Percentiles rank a stretch among this genome's conserved stretches.
These are phyloP conservation scores for Scolopax mira DNA, from an alignment of 2,113 vertebrate genomes.

Conservation along the genomic window DNA sequence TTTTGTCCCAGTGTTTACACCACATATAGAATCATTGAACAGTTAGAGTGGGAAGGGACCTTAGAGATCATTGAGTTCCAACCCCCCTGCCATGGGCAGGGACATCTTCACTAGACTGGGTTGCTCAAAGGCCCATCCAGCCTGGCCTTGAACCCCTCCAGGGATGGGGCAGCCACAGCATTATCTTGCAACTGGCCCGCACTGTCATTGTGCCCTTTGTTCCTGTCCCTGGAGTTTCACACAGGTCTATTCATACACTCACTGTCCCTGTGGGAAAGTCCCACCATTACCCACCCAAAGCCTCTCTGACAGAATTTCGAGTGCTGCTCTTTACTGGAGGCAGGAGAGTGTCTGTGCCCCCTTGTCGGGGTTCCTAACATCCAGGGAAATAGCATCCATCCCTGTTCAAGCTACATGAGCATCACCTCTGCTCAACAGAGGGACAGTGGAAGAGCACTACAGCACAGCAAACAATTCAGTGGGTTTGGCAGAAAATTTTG, in stretches of 20 bases:
- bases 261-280: not conserved
- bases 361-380: not conserved
- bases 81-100: no score
- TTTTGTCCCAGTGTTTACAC: not conserved
- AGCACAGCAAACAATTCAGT: not conserved
- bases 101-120: no score
- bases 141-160: no score
- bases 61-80: no score
- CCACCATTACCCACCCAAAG: not conserved
- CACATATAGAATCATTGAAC: no score
- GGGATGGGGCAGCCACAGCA: no score
- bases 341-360: not conserved
- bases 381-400: not conserved
- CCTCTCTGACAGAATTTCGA: not conserved
- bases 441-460: no score
- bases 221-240: not conserved
- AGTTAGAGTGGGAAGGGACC: no score
- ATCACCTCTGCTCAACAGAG: not conserved
- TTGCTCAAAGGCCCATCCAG: no score
- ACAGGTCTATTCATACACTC: not conserved
- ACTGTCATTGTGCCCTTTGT: not conserved
- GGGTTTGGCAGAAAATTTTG: no score
- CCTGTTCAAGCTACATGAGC: not conserved
- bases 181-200: not conserved
- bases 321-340: not conserved